A percentile compares a stretch with the other conserved stretches of the same genome.
phyloP scores from a whole-genome alignment of 64 coral and sea anemone genomes.

The Exaiptasia diaphana region DNA sequence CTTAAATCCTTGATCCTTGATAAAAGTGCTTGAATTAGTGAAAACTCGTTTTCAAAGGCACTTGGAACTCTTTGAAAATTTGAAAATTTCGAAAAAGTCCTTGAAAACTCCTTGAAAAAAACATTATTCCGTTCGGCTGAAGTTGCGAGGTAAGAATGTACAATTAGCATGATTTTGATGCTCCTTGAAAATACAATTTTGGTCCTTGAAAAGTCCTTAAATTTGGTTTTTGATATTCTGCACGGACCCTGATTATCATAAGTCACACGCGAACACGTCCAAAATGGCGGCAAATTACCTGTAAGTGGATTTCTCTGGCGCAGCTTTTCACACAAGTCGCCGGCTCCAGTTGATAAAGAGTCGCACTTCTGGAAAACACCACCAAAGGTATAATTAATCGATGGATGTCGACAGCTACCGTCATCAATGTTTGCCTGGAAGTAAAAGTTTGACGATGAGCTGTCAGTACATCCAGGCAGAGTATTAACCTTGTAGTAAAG shows the following conservation, averaged over 20 bases:
- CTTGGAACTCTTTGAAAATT: no score
- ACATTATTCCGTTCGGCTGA: conserved; percentile 42
- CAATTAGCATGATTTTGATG: no score
- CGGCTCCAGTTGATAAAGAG: not conserved
- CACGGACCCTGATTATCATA: conserved; percentile 56
- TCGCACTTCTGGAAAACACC: conserved; percentile 61
- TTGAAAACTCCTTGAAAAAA: conserved; percentile 16
- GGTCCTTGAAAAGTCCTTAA: no score
- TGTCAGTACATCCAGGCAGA: conserved; percentile 55
- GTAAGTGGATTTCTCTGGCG: conserved; percentile 65
- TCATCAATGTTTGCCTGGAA: conserved; percentile 61
- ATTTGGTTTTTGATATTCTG: no score
- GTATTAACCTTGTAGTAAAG: conserved; percentile 73
- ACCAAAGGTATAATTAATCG: conserved; percentile 69
- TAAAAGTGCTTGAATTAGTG: no score
- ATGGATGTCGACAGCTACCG: conserved; percentile 34
- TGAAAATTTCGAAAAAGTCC: no score
- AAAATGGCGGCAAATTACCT: conserved; percentile 10
- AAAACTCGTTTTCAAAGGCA: no score
- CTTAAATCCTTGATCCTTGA: no score
- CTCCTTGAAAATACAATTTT: no score
- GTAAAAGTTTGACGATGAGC: conserved; percentile 48
- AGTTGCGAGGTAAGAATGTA: no score
- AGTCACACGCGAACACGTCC: no score
- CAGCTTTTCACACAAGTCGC: conserved; percentile 48